phyloP scores from a whole-genome alignment of 2,797 vertebrate genomes.

The Dryobates pubescens region DNA sequence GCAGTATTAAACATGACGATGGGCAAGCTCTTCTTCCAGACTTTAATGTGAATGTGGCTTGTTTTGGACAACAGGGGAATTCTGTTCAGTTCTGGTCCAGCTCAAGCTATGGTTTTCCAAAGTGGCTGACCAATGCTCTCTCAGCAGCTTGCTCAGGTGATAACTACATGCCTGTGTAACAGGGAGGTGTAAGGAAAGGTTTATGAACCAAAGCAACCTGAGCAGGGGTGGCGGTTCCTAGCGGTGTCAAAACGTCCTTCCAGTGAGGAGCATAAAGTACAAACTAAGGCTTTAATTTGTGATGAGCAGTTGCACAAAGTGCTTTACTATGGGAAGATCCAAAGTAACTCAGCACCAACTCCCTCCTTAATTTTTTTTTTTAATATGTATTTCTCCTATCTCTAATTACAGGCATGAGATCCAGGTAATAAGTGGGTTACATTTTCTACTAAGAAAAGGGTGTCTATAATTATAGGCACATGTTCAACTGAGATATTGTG shows the following conservation, averaged over 20 bases:
- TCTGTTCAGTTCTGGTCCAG: not conserved
- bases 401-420: conserved; percentile 75
- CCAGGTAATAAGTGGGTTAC: conserved; percentile 73
- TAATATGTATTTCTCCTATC: conserved; percentile 62
- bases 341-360: not conserved
- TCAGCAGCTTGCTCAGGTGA: not conserved
- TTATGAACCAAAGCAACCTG: not conserved
- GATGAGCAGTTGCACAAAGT: not conserved
- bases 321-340: not conserved
- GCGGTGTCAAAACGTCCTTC: not conserved
- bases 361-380: not conserved
- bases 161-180: not conserved
- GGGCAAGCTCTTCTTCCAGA: not conserved
- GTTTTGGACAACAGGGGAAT: not conserved
- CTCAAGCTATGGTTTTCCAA: not conserved
- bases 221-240: not conserved
- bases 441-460: conserved; percentile 76
- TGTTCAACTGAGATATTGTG: conserved; percentile 72
- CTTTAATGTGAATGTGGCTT: not conserved
- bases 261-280: not conserved
- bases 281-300: conserved; percentile 5
- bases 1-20: not conserved
- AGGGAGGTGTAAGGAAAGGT: not conserved
- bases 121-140: not conserved
- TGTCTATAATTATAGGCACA: conserved; percentile 77